Evolutionary conservation across 2,797 vertebrate species (phyloP), one percentile per base, ranked within the genome.

Genomic region (Pseudomugil tenellus): DNA sequence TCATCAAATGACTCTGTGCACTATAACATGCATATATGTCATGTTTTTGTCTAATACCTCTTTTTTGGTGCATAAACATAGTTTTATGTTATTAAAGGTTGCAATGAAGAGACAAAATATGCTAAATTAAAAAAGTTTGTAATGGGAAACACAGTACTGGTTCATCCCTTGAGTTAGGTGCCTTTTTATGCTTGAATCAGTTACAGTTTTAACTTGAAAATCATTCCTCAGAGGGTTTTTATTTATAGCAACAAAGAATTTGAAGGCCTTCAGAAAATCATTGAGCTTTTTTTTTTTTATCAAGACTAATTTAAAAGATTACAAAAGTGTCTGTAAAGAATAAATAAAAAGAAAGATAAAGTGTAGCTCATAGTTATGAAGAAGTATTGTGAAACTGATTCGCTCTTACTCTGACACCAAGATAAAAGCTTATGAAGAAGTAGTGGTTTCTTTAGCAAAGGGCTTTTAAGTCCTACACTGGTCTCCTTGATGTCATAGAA

Each of bases 381-480:
- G 10, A 4, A 12, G 23, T 25, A 12, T 14, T 51, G 21, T 51
- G 43, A 76, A 59, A 64, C 48, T 65, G 35, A 76, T 55, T 41
- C 34, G 21, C 12, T 11, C 21, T 3, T 7, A 58, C 28, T 72
- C 21, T 35, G 16, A 56, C 34, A 61, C 46, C 54, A 54, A 35
- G 58, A 25, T 11, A 21, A 28, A 8, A 55, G 61, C 71, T 80
- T 37, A 65, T 80, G 51, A 74, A 61, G 29, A 68, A 53, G 29
- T 25, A 11, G 12, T 69, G 32, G 59, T 77, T 58, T 57, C 59
- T 28, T 75, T 76, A 72, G 21, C 26, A 9, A 56, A 66, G 35
- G 31, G 54, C 72, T 63, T 53, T 12, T n/a, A 67, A 57, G 56
- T 72, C 46, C 49, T 72, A 46, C 14, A 59, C 79, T 84, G 79